Evolutionary conservation across 1,140 invertebrate genomes (phyloP), one percentile per base, ranked within the genome.

Genomic region (Antheraea mylitta): DNA sequence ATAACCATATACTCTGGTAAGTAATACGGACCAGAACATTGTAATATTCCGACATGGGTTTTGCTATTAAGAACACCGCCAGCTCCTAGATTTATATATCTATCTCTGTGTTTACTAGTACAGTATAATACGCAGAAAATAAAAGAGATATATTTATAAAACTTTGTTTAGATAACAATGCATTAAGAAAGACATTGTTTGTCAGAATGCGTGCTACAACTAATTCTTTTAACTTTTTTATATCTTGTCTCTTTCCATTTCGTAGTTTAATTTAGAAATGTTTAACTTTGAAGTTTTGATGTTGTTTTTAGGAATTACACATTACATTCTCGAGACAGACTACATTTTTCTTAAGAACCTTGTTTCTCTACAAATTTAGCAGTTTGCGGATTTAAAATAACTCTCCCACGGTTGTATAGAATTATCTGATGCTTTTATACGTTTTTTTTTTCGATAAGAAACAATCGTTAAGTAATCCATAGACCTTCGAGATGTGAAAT

Each of bases 111-210:
- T 53, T 53, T 53, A 53, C 16, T 53, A 16, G 7, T 16, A 53
- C 45, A 53, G 11, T 53, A 66, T 37, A 16, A 30, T 8, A 69
- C 59, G 45, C 5, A 11, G 38, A 75, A 78, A 77, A 70, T 80
- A 73, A 62, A 81, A 81, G 45, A 42, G 7, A 11, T 53, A 13
- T 84, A 82, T 83, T 81, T 78, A 83, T 71, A 58, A 64, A 64
- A 66, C 69, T 76, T 53, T 83, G 81, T 89, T 89, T 86, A 77
- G 70, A 80, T 81, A 81, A 89, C 85, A 87, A 86, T 82, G 85
- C 83, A 87, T 87, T 86, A 82, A 74, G 59, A 64, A 59, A 64
- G 74, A 69, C 76, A 67, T 63, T 75, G 74, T 81, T 79, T 75
- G 69, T 76, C 45, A 53, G 45, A 53, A 53, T 53, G 45, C 45